A percentile compares a stretch with the other conserved stretches of the same genome.
Evolutionary conservation across 2,113 vertebrate species (phyloP).

Genomic region (Xenopus laevis): DNA sequence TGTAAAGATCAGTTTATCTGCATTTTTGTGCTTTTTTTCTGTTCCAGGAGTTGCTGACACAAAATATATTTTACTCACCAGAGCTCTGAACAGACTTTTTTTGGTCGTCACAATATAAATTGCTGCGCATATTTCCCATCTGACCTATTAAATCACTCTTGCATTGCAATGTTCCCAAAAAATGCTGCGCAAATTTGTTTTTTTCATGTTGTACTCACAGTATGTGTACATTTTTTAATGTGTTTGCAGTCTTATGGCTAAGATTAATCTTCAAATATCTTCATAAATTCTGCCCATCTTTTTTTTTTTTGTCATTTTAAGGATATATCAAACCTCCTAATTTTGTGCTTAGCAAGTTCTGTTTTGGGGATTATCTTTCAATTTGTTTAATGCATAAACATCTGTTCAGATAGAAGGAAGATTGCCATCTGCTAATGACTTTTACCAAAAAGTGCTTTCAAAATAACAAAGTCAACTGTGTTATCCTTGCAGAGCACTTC

Average conservation of each 20-base stretch:
- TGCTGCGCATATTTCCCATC: slow-evolving; percentile 15
- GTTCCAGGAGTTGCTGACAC: slow-evolving; percentile 18
- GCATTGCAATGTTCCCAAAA: slow-evolving; percentile 28
- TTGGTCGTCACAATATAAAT: slow-evolving; percentile 1
- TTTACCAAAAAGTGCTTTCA: no score
- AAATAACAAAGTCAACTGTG: no score
- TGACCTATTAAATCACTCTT: slow-evolving; percentile 31
- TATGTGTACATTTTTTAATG: slow-evolving; percentile 12
- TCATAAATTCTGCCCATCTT: slow-evolving; percentile 1
- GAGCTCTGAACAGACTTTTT: neutral
- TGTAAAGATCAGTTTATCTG: no score
- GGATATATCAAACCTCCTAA: slow-evolving; percentile 19
- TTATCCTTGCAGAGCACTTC: no score
- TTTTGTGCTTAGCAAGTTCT: slow-evolving; percentile 25
- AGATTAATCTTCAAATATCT: slow-evolving; percentile 17
- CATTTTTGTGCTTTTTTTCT: neutral
- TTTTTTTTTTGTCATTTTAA: slow-evolving; percentile 6
- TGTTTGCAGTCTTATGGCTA: slow-evolving; percentile 24
- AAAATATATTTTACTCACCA: neutral
- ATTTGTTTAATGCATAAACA: slow-evolving; percentile 32
- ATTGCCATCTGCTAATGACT: neutral
- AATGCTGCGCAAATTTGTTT: slow-evolving; percentile 28
- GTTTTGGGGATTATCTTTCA: slow-evolving; percentile 30
- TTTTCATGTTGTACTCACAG: slow-evolving; percentile 4
- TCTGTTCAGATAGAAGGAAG: slow-evolving; percentile 10